Evolutionary conservation across 1,140 invertebrate species (phyloP), one percentile per base, ranked within the genome.

Genomic region (Calliphora vicina): DNA sequence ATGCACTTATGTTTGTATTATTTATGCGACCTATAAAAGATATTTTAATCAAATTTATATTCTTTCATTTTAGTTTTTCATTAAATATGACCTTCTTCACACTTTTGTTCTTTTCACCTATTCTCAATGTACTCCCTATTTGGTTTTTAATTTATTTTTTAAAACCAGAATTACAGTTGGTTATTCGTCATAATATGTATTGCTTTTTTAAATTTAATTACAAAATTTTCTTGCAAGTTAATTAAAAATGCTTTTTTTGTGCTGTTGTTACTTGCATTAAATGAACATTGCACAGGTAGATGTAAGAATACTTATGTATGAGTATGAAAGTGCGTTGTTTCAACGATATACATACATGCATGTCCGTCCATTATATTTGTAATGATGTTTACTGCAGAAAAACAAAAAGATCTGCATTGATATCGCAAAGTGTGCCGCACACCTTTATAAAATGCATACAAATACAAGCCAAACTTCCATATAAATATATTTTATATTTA

Each of bases 401-500:
- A 17, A 1, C 45, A 50, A 50, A 67, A 67, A 67, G 61, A 67
- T 67, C 61, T 67, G 61, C 61, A 67, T 67, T 67, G n/a, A 67
- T 67, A 67, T 67, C 9, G 61, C 61, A 67, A 67, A 67, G 61
- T 67, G 61, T 67, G 61, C 61, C 61, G 61, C 61, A 67, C 61
- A 67, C 61, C 61, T 67, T 67, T 57, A 17, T 57, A 17, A 5
- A 20, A 20, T 20, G 4, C 9, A 67, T 67, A 67, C 61, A 20
- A 23, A 67, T 20, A 67, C 8, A 50, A 4, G 1, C 4, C 35
- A 6, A 35, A 5, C 6, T 35, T 8, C 35, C 6, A 35, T 29
- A 29, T 45, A 45, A 13, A 45, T 45, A 50, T 15, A 12, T 50
- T 50, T 50, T 50, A 17, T 35, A 35, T 35, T 50, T 17, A 50